Conservation (phyloP, 2,888 invertebrate species). For the Diadegma fenestrale region DNA sequence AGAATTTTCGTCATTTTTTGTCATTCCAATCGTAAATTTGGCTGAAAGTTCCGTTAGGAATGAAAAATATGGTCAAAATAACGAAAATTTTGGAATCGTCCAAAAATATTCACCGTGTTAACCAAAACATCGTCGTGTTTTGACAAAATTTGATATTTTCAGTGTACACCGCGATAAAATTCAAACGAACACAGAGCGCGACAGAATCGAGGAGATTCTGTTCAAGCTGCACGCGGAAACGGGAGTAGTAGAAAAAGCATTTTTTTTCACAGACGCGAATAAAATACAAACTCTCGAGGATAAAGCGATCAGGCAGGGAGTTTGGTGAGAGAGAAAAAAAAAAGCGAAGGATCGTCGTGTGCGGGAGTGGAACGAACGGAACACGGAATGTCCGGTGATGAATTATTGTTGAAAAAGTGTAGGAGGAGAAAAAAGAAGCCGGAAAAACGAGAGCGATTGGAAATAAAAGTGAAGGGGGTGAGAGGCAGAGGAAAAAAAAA, state of each 20-base stretch:
- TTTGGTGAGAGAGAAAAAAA: constrained; percentile 36
- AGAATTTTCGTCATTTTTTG: too few species aligned
- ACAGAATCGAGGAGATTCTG: background rate
- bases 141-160: too few species aligned
- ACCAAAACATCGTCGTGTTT: too few species aligned
- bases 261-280: constrained; percentile 49
- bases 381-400: constrained; percentile 71
- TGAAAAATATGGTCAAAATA: too few species aligned
- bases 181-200: constrained; percentile 42
- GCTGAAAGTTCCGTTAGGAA: too few species aligned
- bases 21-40: too few species aligned
- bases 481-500: constrained; percentile 37
- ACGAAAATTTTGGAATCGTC: too few species aligned
- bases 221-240: constrained; percentile 19
- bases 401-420: constrained; percentile 71
- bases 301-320: constrained; percentile 17
- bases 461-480: constrained; percentile 23
- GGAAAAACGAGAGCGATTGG: background rate
- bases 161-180: too few species aligned
- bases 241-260: constrained; percentile 55
- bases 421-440: constrained; percentile 17
- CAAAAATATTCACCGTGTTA: too few species aligned
- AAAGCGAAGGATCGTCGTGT: constrained; percentile 37
- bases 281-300: constrained; percentile 55
- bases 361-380: constrained; percentile 60